Conservation (phyloP, 1,140 invertebrate species). For the Cryptotermes secundus region DNA sequence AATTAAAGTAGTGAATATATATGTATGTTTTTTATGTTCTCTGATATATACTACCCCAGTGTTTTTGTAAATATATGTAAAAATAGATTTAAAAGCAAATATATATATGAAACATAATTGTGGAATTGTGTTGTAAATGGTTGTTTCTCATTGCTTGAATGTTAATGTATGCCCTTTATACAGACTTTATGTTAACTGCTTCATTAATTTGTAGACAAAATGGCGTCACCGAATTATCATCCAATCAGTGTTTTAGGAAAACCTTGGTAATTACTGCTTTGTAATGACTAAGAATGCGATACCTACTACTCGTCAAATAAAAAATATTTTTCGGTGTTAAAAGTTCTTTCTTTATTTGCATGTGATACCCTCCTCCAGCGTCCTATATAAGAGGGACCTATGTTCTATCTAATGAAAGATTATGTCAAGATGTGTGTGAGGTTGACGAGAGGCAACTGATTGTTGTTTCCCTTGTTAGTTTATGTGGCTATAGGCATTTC, state of each 20-base stretch:
- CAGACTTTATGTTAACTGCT: conserved; percentile 20
- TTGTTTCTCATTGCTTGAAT: conserved; percentile 14
- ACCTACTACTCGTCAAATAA: not conserved
- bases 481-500: too few relatives aligned
- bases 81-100: conserved; percentile 9
- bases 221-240: not conserved
- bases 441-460: too few relatives aligned
- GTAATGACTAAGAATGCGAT: not conserved
- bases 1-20: not conserved
- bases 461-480: too few relatives aligned
- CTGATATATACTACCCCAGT: not conserved
- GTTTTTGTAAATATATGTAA: conserved; percentile 27
- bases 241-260: conserved; percentile 3
- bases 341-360: not conserved
- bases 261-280: not conserved
- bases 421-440: too few relatives aligned
- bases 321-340: conserved; percentile 14
- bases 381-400: too few relatives aligned
- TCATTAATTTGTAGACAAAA: conserved; percentile 7
- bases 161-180: conserved; percentile 12
- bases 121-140: conserved; percentile 25
- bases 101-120: not conserved
- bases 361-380: too few relatives aligned
- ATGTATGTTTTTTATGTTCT: not conserved
- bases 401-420: too few relatives aligned